These are phyloP conservation scores for Cyrtorhinus lividipennis DNA, from an alignment of 1,140 invertebrate genomes.

Conservation along the genomic window DNA sequence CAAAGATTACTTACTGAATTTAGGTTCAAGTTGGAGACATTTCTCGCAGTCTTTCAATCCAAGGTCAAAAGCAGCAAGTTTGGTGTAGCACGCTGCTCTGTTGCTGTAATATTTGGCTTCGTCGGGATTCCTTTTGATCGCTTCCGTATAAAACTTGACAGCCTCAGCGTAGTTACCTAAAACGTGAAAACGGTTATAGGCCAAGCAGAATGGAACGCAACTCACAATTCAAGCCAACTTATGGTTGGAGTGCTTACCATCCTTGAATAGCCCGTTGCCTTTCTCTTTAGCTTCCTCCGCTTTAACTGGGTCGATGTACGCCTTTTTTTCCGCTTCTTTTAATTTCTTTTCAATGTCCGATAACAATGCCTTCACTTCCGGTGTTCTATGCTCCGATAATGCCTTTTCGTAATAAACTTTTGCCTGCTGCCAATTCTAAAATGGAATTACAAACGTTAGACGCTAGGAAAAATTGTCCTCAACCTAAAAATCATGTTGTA, in stretches of 20 bases:
- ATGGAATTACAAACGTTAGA: no score
- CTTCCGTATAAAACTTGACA: slow-evolving; percentile 91
- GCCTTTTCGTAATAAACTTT: slow-evolving; percentile 93
- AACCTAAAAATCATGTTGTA: no score
- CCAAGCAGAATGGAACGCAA: no score
- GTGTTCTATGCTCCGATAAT: slow-evolving; percentile 90
- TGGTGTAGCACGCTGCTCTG: slow-evolving; percentile 94
- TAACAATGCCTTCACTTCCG: slow-evolving; percentile 73
- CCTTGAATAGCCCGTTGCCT: slow-evolving; percentile 64
- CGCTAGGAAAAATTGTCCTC: no score
- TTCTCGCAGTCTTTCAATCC: slow-evolving; percentile 96
- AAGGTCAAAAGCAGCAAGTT: slow-evolving; percentile 90
- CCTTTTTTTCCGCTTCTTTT: slow-evolving; percentile 76
- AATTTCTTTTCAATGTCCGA: slow-evolving; percentile 69
- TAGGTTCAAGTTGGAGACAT: slow-evolving; percentile 87
- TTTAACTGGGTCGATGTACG: slow-evolving; percentile 85
- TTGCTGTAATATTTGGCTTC: slow-evolving; percentile 97
- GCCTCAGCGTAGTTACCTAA: slow-evolving; percentile 83
- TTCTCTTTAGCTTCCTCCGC: slow-evolving; percentile 89
- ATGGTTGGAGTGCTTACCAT: slow-evolving; percentile 37
- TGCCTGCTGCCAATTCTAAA: slow-evolving; percentile 69
- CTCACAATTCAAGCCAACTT: no score
- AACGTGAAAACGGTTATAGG: no score
- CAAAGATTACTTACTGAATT: slow-evolving; percentile 52
- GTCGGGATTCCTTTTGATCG: slow-evolving; percentile 89